phyloP scores from a whole-genome alignment of 1,140 invertebrate genomes.

The Stenopsyche tienmushanensis region DNA sequence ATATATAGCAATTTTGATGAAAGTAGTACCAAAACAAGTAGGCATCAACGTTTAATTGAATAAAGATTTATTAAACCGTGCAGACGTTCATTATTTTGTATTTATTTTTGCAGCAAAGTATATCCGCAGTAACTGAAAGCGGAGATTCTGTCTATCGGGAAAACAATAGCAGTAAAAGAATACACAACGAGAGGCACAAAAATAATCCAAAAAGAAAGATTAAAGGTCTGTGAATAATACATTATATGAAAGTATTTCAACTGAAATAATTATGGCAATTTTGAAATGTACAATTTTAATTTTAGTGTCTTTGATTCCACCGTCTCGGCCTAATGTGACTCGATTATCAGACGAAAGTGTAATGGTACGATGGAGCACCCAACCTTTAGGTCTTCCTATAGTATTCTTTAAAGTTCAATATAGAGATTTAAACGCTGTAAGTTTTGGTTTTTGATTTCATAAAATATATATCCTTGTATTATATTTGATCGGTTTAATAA shows the following conservation, averaged over 20 bases:
- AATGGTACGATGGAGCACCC: conserved; percentile 87
- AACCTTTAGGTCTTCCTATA: conserved; percentile 80
- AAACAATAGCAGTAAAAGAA: not conserved
- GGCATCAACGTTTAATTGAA: conserved; percentile 49
- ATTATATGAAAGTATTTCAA: not conserved
- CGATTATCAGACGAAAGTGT: conserved; percentile 86
- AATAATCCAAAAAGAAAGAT: conserved; percentile 15
- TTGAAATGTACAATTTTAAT: conserved; percentile 15
- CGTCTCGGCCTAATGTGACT: conserved; percentile 80
- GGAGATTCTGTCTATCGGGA: no score
- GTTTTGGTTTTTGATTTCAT: not conserved
- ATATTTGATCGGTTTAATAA: not conserved
- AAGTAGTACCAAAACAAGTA: conserved; percentile 76
- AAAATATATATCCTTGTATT: not conserved
- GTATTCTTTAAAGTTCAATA: conserved; percentile 88
- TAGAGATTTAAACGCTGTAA: conserved; percentile 50
- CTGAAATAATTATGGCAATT: not conserved
- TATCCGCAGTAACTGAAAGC: no score
- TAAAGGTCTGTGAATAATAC: not conserved
- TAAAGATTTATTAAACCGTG: no score
- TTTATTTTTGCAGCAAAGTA: not conserved
- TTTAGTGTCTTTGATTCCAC: conserved; percentile 77
- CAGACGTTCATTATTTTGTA: no score
- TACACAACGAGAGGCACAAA: conserved; percentile 4
- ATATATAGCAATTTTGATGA: conserved; percentile 62